Evolutionary conservation across 2,888 invertebrate species (phyloP).

Genomic region (Thelaira solivaga): DNA sequence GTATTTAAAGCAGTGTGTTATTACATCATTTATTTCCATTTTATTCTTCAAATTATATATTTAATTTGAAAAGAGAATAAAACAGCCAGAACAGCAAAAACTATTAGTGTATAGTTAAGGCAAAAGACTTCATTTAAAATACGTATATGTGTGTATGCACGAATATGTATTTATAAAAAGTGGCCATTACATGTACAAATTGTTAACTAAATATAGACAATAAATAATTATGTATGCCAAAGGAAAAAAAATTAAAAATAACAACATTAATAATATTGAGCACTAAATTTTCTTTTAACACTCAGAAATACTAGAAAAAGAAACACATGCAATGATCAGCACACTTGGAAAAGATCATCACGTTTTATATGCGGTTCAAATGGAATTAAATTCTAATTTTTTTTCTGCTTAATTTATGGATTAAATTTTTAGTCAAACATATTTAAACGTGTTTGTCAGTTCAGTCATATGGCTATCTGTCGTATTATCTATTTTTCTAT

Average conservation of each 20-base stretch:
- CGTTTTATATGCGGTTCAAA: conserved; percentile 44
- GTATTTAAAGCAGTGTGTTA: conserved; percentile 35
- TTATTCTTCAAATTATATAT: conserved; percentile 1
- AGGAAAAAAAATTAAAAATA: too few relatives aligned
- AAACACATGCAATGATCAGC: background rate
- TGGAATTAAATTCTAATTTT: conserved; percentile 11
- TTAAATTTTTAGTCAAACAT: conserved; percentile 41
- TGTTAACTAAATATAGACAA: conserved; percentile 57
- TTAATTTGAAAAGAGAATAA: background rate
- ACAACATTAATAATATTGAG: conserved; percentile 25
- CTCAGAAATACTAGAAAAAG: too few relatives aligned
- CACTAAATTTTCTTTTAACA: conserved; percentile 15
- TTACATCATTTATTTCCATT: conserved; percentile 42
- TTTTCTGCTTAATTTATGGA: conserved; percentile 1
- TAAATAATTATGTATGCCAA: conserved; percentile 51
- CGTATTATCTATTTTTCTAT: background rate
- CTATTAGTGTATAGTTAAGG: background rate
- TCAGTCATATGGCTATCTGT: background rate
- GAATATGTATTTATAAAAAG: too few relatives aligned
- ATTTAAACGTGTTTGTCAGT: background rate
- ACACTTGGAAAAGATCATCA: conserved; percentile 42
- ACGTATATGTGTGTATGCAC: too few relatives aligned
- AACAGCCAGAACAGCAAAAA: conserved; percentile 7
- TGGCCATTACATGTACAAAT: conserved; percentile 53
- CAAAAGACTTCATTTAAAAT: conserved; percentile 2